Conservation (phyloP, 30 jellyfish, hydroid and myxozoan genomes). For the Haliclystus octoradiatus region DNA sequence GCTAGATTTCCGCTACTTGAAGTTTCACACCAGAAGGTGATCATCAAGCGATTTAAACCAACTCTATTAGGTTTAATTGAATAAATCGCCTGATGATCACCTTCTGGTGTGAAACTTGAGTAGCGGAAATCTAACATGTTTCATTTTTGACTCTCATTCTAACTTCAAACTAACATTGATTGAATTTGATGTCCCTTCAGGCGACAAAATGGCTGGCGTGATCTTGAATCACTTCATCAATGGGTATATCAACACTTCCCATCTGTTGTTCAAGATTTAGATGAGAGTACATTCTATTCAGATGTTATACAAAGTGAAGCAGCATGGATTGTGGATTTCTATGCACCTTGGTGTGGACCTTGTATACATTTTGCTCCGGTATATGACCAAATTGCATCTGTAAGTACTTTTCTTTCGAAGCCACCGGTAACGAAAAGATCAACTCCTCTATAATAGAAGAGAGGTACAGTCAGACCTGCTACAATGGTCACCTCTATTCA, state of each 20-base stretch:
- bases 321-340: constrained; percentile 89
- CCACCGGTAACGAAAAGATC: neutral
- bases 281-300: constrained; percentile 51
- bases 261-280: constrained; percentile 62
- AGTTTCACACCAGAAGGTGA: no score
- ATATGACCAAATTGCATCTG: constrained; percentile 63
- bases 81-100: no score
- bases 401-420: constrained; percentile 8
- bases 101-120: no score
- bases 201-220: constrained; percentile 92
- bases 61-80: no score
- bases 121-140: no score
- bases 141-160: no score
- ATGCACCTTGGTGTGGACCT: constrained; percentile 97
- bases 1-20: no score
- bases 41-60: no score
- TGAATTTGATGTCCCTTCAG: constrained; percentile 33
- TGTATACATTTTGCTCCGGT: constrained; percentile 86
- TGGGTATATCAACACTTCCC: constrained; percentile 88
- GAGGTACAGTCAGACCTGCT: no score
- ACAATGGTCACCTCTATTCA: no score
- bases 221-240: constrained; percentile 51
- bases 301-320: constrained; percentile 49
- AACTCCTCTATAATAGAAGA: neutral
- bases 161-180: no score